phyloP scores from a whole-genome alignment of 2,113 vertebrate genomes.

The Etheostoma spectabile region DNA sequence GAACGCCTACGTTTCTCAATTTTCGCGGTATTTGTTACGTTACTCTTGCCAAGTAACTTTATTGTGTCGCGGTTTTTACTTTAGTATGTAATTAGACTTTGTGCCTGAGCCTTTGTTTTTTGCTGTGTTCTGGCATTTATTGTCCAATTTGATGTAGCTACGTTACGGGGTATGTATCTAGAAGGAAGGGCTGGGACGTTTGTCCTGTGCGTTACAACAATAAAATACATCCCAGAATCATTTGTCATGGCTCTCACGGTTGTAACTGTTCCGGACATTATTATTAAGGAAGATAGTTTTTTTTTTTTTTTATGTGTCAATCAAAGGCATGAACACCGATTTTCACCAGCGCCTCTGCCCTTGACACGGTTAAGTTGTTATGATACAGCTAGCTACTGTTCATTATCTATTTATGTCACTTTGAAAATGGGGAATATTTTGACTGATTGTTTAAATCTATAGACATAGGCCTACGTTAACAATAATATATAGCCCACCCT shows the following conservation, averaged over 20 bases:
- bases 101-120: background rate
- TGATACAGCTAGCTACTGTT: background rate
- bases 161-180: background rate
- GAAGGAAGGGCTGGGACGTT: slow-evolving; percentile 42
- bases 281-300: background rate
- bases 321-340: background rate
- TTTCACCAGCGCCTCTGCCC: background rate
- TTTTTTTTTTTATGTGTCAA: too few species aligned
- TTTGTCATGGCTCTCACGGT: background rate
- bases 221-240: background rate
- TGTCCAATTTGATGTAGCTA: slow-evolving; percentile 7
- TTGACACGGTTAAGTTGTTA: slow-evolving; percentile 12
- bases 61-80: background rate
- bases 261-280: background rate
- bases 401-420: background rate
- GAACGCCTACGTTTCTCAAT: slow-evolving; percentile 58
- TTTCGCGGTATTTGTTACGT: background rate
- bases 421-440: background rate
- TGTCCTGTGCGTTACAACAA: background rate
- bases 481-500: background rate
- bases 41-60: background rate
- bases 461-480: background rate
- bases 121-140: slow-evolving; percentile 20
- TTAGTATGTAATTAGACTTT: slow-evolving; percentile 13
- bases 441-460: background rate